Percentiles rank a stretch among this genome's conserved stretches.
These are phyloP conservation scores for Brenthis ino DNA, from an alignment of 2,888 invertebrate species.

Conservation along the genomic window DNA sequence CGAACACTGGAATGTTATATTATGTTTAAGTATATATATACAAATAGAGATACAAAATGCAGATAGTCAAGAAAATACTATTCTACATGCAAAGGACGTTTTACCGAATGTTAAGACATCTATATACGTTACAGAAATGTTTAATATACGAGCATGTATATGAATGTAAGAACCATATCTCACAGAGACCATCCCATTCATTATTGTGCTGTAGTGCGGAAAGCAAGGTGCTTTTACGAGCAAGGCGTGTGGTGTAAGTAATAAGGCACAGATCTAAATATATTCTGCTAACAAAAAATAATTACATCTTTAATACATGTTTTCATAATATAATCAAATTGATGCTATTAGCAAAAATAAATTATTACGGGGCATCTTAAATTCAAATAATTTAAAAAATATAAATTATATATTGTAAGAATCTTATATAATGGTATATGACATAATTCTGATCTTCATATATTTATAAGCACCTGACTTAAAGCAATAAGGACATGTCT, in stretches of 20 bases:
- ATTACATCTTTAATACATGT: neutral
- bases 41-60: neutral
- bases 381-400: too few relatives aligned
- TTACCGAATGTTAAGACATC: conserved; percentile 9
- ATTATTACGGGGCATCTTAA: too few relatives aligned
- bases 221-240: conserved; percentile 19
- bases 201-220: conserved; percentile 27
- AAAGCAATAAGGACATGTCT: too few relatives aligned
- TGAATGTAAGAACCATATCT: conserved; percentile 21
- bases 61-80: neutral
- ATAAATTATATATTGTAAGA: too few relatives aligned
- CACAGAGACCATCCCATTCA: conserved; percentile 26
- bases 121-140: conserved; percentile 9
- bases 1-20: too few relatives aligned
- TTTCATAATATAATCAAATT: neutral
- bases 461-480: too few relatives aligned
- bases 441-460: too few relatives aligned
- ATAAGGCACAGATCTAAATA: neutral
- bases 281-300: neutral
- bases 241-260: conserved; percentile 14
- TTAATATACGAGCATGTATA: neutral
- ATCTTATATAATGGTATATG: too few relatives aligned
- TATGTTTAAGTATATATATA: too few relatives aligned
- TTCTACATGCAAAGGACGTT: neutral
- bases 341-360: neutral